Conservation (phyloP, 2,797 vertebrate genomes). For the Sibirionetta formosa region DNA sequence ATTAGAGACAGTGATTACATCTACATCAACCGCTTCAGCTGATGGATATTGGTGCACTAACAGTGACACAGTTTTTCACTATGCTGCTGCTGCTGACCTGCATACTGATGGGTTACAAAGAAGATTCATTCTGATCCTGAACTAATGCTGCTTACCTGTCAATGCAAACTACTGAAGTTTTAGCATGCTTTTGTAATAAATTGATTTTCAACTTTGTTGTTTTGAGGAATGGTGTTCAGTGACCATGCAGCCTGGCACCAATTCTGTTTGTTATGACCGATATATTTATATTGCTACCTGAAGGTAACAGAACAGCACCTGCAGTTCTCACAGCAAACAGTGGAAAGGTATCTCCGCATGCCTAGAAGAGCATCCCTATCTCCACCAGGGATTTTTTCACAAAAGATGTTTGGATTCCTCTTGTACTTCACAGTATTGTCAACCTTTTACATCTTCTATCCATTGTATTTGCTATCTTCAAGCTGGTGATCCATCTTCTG, state of each 20-base stretch:
- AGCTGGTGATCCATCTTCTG: conserved; percentile 34
- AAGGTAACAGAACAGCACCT: conserved; percentile 19
- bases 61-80: conserved; percentile 50
- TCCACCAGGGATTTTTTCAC: not conserved
- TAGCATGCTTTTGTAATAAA: not conserved
- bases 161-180: not conserved
- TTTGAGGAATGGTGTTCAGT: not conserved
- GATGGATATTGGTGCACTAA: conserved; percentile 55
- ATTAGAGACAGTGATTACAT: conserved; percentile 72
- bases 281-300: conserved; percentile 29
- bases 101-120: not conserved
- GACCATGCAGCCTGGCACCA: not conserved
- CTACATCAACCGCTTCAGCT: conserved; percentile 59
- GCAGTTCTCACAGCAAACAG: not conserved
- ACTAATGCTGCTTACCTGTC: not conserved
- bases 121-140: not conserved
- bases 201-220: not conserved
- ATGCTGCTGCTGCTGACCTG: not conserved
- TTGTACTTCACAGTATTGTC: not conserved
- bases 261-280: conserved; percentile 22
- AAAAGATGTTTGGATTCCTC: rapidly evolving
- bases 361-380: not conserved
- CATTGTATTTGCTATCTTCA: not conserved
- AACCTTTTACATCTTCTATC: not conserved
- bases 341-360: not conserved